Base-by-base conservation (phyloP, 2,113 vertebrate genomes). In the Cranoglanis bouderius region DNA sequence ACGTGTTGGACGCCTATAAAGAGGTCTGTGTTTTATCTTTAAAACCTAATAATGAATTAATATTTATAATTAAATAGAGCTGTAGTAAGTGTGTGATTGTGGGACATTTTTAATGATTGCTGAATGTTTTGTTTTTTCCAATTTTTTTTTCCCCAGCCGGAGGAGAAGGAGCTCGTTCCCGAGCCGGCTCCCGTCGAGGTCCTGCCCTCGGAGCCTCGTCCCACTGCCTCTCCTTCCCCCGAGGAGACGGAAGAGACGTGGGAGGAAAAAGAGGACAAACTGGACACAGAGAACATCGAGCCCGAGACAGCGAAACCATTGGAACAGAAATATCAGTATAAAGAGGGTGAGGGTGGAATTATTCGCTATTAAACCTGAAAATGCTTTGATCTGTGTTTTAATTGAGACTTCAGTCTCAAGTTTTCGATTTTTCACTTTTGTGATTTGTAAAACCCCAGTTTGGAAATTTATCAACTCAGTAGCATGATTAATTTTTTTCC, bases 1-100 rank as follows among this genome's bases (percentile, higher is more conserved):
- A 98, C 92, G 95, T 99, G 90, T 93, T 99, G 91, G 98, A 99
- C 95, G 98, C 98, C 90, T 99, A 98, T 92, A 99, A 98, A 94
- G 98, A 99, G 97, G 98, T 99, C 91, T 90, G 95, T 91, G 51
- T 43, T 43, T 43, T 43, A 3, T 43, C 43, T 43, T n/a, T n/a
- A n/a, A n/a, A n/a, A 55, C 8, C 53, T 16, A 55, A 55, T 55
- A 55, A 14, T 55, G 14, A 57, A 57, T 46, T 46, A 3, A 4
- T 18, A 14, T 57, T 57, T 57, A 21, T 2, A 57, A 57, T 16
- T 16, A 18, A 57, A 16, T 18, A 57, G 0, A 0, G 55, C 55
- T 18, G 55, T 4, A 18, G 55, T 18, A 18, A 57, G n/a, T n/a
- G n/a, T n/a, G n/a, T n/a, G n/a, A n/a, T n/a, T n/a, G n/a, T n/a